phyloP scores from a whole-genome alignment of 2,888 invertebrate species.

The Rhimphoctona megacephalus region DNA sequence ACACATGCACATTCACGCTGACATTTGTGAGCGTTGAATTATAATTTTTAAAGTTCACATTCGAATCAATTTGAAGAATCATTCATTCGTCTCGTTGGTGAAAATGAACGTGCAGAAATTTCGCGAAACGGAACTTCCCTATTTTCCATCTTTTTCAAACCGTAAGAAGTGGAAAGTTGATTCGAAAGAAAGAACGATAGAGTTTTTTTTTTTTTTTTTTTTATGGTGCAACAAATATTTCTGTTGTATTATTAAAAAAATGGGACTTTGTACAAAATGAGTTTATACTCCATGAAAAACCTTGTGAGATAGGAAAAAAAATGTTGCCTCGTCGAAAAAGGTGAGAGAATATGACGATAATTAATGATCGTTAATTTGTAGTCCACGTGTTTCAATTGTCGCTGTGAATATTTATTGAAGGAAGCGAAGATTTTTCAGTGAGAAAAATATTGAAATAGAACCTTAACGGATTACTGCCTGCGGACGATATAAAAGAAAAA shows the following conservation, averaged over 20 bases:
- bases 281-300: neutral
- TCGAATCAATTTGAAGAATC: neutral
- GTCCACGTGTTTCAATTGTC: slow-evolving; percentile 26
- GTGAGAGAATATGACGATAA: neutral
- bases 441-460: slow-evolving; percentile 41
- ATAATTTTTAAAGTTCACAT: neutral
- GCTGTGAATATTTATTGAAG: slow-evolving; percentile 69
- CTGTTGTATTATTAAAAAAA: neutral
- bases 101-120: neutral
- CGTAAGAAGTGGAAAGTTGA: neutral
- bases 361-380: slow-evolving; percentile 5
- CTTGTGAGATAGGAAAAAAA: neutral
- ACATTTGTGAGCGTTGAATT: neutral
- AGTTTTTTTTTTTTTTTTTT: too few species aligned
- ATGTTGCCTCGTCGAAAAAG: neutral
- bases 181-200: neutral
- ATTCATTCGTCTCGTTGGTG: neutral
- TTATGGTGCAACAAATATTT: neutral
- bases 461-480: slow-evolving; percentile 50
- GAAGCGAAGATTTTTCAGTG: slow-evolving; percentile 44
- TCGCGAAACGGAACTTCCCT: neutral
- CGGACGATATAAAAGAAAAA: slow-evolving; percentile 9
- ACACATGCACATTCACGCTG: neutral
- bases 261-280: slow-evolving; percentile 1
- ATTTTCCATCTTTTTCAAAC: neutral